Percentiles rank a stretch among this genome's conserved stretches.
Evolutionary conservation across 2,113 vertebrate genomes (phyloP).

Genomic region (Phalacrocorax carbo): DNA sequence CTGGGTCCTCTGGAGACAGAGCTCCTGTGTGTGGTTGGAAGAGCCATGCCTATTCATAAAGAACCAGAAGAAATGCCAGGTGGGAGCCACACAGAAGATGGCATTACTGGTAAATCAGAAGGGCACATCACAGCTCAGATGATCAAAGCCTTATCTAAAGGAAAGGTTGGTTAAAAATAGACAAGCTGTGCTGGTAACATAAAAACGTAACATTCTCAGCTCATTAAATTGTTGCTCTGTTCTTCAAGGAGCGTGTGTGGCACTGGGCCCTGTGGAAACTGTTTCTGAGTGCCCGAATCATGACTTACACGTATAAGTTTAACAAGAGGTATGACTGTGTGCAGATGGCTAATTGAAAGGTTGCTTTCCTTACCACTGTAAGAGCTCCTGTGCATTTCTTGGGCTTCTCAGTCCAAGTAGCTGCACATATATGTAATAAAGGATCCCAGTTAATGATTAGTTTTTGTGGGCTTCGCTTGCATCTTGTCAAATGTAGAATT

Average conservation of each 20-base stretch:
- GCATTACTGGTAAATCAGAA: background rate
- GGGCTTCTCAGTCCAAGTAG: background rate
- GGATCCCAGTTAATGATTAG: background rate
- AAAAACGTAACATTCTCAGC: background rate
- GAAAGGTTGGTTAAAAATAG: background rate
- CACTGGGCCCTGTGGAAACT: background rate
- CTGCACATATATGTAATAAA: background rate
- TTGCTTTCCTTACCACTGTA: background rate
- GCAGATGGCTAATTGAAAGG: background rate
- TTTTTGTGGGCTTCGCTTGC: background rate
- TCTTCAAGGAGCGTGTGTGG: background rate
- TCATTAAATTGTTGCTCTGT: background rate
- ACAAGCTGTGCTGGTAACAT: background rate
- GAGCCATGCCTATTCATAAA: constrained; percentile 66
- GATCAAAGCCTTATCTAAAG: constrained; percentile 60
- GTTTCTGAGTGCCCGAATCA: background rate
- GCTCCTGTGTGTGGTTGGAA: constrained; percentile 70
- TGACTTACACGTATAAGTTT: background rate
- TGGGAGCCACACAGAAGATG: background rate
- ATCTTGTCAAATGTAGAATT: background rate
- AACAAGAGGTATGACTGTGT: background rate
- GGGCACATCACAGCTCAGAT: constrained; percentile 69
- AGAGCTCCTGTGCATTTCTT: background rate
- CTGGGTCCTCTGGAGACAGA: constrained; percentile 70
- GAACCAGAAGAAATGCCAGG: constrained; percentile 29